Evolutionary conservation across 53 echinoderm and acorn worm genomes (phyloP).

Genomic region (Mesocentrotus franciscanus): DNA sequence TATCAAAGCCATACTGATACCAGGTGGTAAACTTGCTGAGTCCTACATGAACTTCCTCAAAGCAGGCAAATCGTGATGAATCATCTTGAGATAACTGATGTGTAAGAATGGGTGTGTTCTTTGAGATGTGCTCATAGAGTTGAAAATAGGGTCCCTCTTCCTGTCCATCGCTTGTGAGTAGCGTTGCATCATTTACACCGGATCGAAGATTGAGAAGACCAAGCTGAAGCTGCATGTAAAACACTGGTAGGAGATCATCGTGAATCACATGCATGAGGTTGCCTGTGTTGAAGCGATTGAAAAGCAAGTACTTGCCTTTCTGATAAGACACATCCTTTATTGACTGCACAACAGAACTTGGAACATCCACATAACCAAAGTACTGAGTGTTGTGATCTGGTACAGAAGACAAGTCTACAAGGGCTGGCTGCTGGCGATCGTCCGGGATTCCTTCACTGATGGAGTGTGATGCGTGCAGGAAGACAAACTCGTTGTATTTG

Average conservation of each 20-base stretch:
- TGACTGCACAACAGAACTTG: slow-evolving; percentile 32
- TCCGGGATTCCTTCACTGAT: slow-evolving; percentile 74
- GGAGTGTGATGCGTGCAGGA: slow-evolving; percentile 77
- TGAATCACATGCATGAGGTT: slow-evolving; percentile 98
- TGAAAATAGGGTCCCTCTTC: slow-evolving; percentile 74
- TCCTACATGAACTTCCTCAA: slow-evolving; percentile 85
- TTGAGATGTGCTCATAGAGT: slow-evolving; percentile 76
- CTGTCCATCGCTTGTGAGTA: slow-evolving; percentile 83
- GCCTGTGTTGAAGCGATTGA: slow-evolving; percentile 90
- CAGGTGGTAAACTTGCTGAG: slow-evolving; percentile 83
- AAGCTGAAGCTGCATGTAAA: slow-evolving; percentile 75
- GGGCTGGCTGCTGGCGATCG: slow-evolving; percentile 82
- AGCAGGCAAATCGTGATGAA: slow-evolving; percentile 71
- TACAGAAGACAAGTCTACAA: slow-evolving; percentile 90
- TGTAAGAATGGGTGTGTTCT: slow-evolving; percentile 68
- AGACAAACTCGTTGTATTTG: slow-evolving; percentile 75
- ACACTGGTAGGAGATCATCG: slow-evolving; percentile 93
- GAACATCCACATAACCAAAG: slow-evolving; percentile 82
- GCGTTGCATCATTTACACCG: slow-evolving; percentile 19
- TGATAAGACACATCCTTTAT: slow-evolving; percentile 60
- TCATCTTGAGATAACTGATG: slow-evolving; percentile 54
- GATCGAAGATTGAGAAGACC: slow-evolving; percentile 66
- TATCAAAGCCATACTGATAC: slow-evolving; percentile 97
- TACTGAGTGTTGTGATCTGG: slow-evolving; percentile 96
- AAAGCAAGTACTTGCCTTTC: slow-evolving; percentile 78